Percentiles rank a stretch among this genome's conserved stretches.
Conservation (phyloP, 2,113 vertebrate genomes). For the Chauna torquata region DNA sequence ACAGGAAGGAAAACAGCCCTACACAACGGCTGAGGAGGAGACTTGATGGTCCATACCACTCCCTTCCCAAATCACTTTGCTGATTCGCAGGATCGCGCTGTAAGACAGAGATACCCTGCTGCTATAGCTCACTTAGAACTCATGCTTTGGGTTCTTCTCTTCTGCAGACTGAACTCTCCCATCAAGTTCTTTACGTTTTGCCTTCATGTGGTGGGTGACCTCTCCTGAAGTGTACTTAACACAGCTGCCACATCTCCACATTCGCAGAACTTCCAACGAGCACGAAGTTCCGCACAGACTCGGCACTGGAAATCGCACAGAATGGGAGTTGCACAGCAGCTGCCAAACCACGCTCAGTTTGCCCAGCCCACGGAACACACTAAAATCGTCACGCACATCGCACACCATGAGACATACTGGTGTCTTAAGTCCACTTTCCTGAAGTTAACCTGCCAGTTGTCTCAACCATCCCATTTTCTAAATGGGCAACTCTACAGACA, state of each 20-base stretch:
- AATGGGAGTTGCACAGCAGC: rapidly evolving
- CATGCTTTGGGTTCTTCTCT: not conserved
- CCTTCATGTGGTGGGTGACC: not conserved
- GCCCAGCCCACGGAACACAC: not conserved
- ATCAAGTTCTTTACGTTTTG: not conserved
- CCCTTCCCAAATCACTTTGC: not conserved
- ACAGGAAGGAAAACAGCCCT: not conserved
- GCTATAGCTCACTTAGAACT: not conserved
- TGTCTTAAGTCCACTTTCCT: not conserved
- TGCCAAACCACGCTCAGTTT: not conserved
- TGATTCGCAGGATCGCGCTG: not conserved
- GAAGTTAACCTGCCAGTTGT: not conserved
- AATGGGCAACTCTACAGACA: not conserved
- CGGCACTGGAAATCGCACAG: not conserved
- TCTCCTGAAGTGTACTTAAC: not conserved
- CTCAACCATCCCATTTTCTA: not conserved
- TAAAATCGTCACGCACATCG: not conserved
- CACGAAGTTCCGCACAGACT: not conserved
- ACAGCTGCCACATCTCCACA: not conserved
- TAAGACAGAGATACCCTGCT: not conserved
- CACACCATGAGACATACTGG: not conserved
- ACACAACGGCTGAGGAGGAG: not conserved
- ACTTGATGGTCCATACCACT: not conserved
- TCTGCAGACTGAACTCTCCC: not conserved
- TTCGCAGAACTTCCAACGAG: not conserved